These are phyloP conservation scores for Tiliacea citrago DNA, from an alignment of 2,888 invertebrate species.

Conservation along the genomic window DNA sequence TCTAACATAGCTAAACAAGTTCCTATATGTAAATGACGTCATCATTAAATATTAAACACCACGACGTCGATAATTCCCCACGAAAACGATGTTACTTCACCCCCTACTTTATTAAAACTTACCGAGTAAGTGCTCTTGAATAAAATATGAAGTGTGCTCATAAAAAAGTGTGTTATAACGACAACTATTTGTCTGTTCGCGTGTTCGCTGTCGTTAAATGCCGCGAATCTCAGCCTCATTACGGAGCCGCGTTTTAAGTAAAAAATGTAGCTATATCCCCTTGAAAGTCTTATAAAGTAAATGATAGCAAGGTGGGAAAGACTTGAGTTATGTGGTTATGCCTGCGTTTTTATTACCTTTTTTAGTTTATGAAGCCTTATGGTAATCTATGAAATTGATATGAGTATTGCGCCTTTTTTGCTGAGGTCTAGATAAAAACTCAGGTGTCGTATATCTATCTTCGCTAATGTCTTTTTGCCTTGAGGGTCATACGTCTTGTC, in stretches of 20 bases:
- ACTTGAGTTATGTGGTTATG: conserved; percentile 55
- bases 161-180: conserved; percentile 59
- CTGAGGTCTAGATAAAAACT: conserved; percentile 55
- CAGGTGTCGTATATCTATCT: conserved; percentile 57
- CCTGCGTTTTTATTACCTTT: conserved; percentile 53
- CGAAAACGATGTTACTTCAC: conserved; percentile 43
- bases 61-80: conserved; percentile 35
- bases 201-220: conserved; percentile 67
- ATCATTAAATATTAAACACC: conserved; percentile 45
- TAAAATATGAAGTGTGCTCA: conserved; percentile 59
- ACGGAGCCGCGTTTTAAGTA: conserved; percentile 52
- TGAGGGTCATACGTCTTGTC: conserved; percentile 50
- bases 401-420: conserved; percentile 42
- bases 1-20: conserved; percentile 1
- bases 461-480: conserved; percentile 58
- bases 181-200: conserved; percentile 68
- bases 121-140: conserved; percentile 53
- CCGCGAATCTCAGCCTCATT: conserved; percentile 59
- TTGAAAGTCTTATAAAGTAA: conserved; percentile 51
- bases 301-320: conserved; percentile 40
- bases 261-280: conserved; percentile 56
- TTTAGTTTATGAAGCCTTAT: conserved; percentile 55
- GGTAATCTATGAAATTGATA: conserved; percentile 60
- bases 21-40: conserved; percentile 3
- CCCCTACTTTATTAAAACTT: conserved; percentile 49